Base-by-base conservation (phyloP, 2,113 vertebrate species). In the Channa argus region DNA sequence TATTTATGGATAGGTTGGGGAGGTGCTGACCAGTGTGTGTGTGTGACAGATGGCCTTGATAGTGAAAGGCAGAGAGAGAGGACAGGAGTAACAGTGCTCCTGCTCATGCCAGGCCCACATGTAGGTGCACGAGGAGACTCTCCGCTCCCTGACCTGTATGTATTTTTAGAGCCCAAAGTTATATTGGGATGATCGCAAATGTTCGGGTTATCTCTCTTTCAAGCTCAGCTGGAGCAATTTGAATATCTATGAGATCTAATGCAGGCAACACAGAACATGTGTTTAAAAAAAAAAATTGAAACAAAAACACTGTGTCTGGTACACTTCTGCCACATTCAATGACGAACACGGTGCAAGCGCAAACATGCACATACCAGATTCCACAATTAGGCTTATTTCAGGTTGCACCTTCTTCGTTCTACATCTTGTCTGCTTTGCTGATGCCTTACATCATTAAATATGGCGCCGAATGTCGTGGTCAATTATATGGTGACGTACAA, bases 131-230 rank as follows among this genome's bases (percentile, higher is more conserved):
- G 71, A 68, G 72, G 72, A 83, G 69, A 90, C 61, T 76, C 81
- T 71, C 83, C 52, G 68, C 85, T 84, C 84, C 75, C 76, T 89
- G 85, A 90, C 91, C 88, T 63, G 89, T 49, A 61, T 78, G 73
- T 93, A 91, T 93, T 91, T 91, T 87, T 91, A 90, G 92, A 89
- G 68, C 9, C 37, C 69, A 72, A 79, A 89, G 90, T 89, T 93
- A 91, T 86, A 92, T 89, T 67, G 59, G 90, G 88, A 86, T 43
- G 64, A 89, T 80, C 49, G 71, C 88, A 90, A 92, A 88, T 85
- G 79, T 86, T 89, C 55, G 15, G 67, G 84, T 88, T 79, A 86
- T 88, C 86, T 82, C 82, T 67, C 47, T 69, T 77, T 70, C 15
- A 52, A 77, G 74, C 77, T 53, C 47, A 14, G 70, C 34, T n/a